phyloP scores from a whole-genome alignment of 2,113 vertebrate species.

The Dasypus novemcinctus region DNA sequence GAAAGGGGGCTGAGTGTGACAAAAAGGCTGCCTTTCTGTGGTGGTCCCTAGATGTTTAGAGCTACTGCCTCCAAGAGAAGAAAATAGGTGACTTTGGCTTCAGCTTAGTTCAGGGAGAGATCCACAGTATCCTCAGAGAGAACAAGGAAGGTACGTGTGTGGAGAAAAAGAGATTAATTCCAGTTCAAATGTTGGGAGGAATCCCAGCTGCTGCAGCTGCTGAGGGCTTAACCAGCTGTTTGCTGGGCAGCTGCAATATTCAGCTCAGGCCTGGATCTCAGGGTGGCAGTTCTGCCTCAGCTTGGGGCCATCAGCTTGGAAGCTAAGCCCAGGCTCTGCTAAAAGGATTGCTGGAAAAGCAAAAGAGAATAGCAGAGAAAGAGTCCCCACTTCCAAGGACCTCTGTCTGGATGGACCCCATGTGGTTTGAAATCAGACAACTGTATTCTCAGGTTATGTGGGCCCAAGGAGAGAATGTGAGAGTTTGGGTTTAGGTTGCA shows the following conservation, averaged over 20 bases:
- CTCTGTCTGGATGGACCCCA: not conserved
- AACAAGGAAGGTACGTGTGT: slow-evolving; percentile 34
- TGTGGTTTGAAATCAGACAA: slow-evolving; percentile 29
- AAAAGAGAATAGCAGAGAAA: not conserved
- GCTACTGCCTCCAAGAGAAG: not conserved
- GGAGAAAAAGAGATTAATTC: slow-evolving; percentile 50
- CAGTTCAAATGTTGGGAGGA: slow-evolving; percentile 52
- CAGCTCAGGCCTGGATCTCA: not conserved
- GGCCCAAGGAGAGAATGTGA: not conserved
- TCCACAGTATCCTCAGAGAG: not conserved
- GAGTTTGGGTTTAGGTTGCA: slow-evolving; percentile 35
- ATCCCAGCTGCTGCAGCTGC: slow-evolving; percentile 72
- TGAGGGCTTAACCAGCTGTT: slow-evolving; percentile 72
- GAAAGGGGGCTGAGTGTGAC: not conserved
- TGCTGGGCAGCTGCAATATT: slow-evolving; percentile 57
- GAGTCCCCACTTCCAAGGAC: not conserved
- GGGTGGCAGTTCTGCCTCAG: slow-evolving; percentile 3
- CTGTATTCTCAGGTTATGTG: not conserved
- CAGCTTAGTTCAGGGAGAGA: not conserved
- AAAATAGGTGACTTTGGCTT: slow-evolving; percentile 8
- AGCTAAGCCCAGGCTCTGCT: not conserved
- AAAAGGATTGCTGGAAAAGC: not conserved
- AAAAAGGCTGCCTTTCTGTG: not conserved
- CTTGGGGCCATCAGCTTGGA: not conserved
- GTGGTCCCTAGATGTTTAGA: not conserved